Conservation (phyloP, 2,113 vertebrate species). For the Callaeas wilsoni region DNA sequence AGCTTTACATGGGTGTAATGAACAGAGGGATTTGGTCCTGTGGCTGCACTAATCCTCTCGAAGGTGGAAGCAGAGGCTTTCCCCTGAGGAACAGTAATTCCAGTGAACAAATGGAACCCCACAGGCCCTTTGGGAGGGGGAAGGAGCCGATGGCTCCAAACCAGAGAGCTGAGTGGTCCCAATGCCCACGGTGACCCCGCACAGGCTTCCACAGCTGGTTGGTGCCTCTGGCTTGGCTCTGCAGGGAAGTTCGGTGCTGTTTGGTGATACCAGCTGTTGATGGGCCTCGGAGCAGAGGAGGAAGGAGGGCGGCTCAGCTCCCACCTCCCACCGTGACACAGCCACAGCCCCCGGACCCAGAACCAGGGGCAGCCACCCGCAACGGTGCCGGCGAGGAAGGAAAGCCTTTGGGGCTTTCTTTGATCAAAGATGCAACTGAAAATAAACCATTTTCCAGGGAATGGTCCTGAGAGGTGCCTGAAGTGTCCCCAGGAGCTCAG, state of each 20-base stretch:
- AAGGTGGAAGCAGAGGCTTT: neutral
- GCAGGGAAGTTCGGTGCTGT: rapidly evolving
- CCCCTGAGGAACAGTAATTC: neutral
- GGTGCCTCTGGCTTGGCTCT: neutral
- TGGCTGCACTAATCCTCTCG: neutral
- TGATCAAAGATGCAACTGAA: neutral
- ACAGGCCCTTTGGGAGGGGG: neutral
- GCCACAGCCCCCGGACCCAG: neutral
- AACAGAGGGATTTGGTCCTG: neutral
- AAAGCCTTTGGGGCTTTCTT: neutral
- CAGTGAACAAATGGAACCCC: neutral
- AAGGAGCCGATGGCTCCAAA: neutral
- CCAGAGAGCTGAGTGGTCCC: rapidly evolving
- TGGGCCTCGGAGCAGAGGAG: neutral
- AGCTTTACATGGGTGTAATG: neutral
- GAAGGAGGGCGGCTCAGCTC: neutral
- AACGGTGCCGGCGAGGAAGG: neutral
- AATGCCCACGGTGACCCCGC: rapidly evolving
- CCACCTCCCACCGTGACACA: rapidly evolving
- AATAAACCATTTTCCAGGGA: neutral
- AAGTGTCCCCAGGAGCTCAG: neutral
- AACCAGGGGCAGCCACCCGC: neutral
- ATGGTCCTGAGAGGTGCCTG: neutral
- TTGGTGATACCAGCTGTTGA: rapidly evolving
- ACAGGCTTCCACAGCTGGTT: rapidly evolving